phyloP scores from a whole-genome alignment of 2,797 vertebrate genomes.

The Cirrhinus molitorella region DNA sequence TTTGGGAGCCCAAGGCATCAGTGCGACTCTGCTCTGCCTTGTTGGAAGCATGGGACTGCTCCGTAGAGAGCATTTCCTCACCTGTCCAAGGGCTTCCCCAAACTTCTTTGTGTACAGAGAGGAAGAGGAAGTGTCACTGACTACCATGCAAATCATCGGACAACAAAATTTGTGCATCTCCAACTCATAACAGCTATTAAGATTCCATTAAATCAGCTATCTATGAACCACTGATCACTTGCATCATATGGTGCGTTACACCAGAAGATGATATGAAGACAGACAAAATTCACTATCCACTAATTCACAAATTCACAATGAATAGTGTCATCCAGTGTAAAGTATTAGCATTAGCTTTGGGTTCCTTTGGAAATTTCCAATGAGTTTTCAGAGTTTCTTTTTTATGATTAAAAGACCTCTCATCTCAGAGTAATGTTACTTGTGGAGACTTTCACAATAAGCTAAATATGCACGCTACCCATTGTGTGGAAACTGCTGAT shows the following conservation, averaged over 20 bases:
- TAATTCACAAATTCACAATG: constrained; percentile 37
- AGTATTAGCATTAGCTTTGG: not conserved
- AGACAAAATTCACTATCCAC: constrained; percentile 21
- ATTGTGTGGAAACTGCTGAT: not conserved
- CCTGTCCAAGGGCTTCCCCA: constrained; percentile 71
- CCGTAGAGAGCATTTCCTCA: constrained; percentile 57
- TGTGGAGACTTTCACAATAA: not conserved
- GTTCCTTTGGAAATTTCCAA: constrained; percentile 2
- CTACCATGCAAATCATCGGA: constrained; percentile 56
- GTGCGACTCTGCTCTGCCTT: constrained; percentile 78
- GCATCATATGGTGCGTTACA: constrained; percentile 35
- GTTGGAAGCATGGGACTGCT: constrained; percentile 70
- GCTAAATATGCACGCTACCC: not conserved
- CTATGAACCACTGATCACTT: constrained; percentile 50
- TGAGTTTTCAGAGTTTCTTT: not conserved
- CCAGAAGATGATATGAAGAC: constrained; percentile 23
- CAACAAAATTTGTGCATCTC: constrained; percentile 53
- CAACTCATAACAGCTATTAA: constrained; percentile 36
- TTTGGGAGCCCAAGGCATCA: constrained; percentile 70
- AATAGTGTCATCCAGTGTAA: not conserved
- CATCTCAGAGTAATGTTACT: not conserved
- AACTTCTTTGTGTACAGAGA: constrained; percentile 73
- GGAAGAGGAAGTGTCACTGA: constrained; percentile 68
- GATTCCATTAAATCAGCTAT: constrained; percentile 14
- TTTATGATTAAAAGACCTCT: not conserved